Percentiles rank a stretch among this genome's conserved stretches.
phyloP scores from a whole-genome alignment of 2,888 invertebrate genomes.

The Catocala fraxini region DNA sequence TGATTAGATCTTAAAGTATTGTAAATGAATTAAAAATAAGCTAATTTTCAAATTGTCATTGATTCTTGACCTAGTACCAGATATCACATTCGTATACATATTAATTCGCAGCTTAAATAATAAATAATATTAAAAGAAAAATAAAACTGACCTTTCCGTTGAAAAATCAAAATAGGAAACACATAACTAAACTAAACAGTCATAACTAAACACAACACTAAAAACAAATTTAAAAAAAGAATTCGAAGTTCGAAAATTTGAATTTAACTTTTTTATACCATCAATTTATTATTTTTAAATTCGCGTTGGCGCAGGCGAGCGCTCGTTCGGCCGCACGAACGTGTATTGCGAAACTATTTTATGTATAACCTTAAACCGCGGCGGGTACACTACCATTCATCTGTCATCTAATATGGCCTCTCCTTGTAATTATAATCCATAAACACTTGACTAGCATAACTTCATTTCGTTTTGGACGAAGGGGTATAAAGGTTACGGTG shows the following conservation, averaged over 20 bases:
- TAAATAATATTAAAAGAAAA: not conserved
- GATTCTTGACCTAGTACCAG: too few relatives aligned
- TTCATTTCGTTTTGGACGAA: conserved; percentile 9
- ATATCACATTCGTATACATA: not conserved
- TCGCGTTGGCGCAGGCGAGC: conserved; percentile 39
- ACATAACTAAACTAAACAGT: conserved; percentile 8
- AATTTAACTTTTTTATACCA: too few relatives aligned
- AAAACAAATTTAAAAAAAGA: not conserved
- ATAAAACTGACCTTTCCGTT: conserved; percentile 17
- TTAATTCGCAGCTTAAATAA: not conserved
- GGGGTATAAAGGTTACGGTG: conserved; percentile 5
- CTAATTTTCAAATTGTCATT: too few relatives aligned
- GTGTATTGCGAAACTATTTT: conserved; percentile 48
- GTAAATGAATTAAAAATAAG: too few relatives aligned
- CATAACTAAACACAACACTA: conserved; percentile 9
- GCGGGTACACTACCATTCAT: conserved; percentile 42
- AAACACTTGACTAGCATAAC: conserved; percentile 15
- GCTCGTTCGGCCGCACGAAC: conserved; percentile 34
- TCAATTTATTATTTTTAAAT: not conserved
- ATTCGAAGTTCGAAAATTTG: conserved; percentile 7
- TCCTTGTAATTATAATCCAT: conserved; percentile 47
- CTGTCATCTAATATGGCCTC: conserved; percentile 42
- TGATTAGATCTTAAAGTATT: too few relatives aligned
- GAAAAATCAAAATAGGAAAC: conserved; percentile 10
- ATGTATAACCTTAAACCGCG: conserved; percentile 46